Evolutionary conservation across 2,888 invertebrate species (phyloP).

Genomic region (Sinelater perroti): DNA sequence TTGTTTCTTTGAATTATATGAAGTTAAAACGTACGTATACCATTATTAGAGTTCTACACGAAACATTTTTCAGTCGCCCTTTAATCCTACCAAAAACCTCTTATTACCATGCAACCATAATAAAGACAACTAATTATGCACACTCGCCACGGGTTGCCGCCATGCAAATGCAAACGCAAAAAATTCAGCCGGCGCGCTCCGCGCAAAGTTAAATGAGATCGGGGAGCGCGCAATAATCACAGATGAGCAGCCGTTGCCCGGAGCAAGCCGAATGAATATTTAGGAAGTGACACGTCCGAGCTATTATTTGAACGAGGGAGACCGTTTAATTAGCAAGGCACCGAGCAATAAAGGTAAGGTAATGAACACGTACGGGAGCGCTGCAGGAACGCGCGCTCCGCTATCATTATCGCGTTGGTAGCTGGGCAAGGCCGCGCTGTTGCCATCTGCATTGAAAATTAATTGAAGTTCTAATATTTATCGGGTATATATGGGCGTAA

Average conservation of each 20-base stretch:
- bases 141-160: not conserved
- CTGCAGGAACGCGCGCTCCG: slow-evolving; percentile 1
- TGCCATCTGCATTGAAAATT: slow-evolving; percentile 22
- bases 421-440: slow-evolving; percentile 15
- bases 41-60: too few relatives aligned
- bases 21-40: too few relatives aligned
- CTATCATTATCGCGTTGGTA: slow-evolving; percentile 23
- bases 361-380: slow-evolving; percentile 21
- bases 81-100: too few relatives aligned
- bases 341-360: slow-evolving; percentile 28
- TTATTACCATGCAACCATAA: too few relatives aligned
- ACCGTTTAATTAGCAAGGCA: slow-evolving; percentile 31
- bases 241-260: slow-evolving; percentile 26
- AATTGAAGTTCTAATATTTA: slow-evolving; percentile 30
- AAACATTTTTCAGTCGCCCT: too few relatives aligned
- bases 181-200: slow-evolving; percentile 7
- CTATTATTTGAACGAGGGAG: slow-evolving; percentile 27
- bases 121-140: too few relatives aligned
- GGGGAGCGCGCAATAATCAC: slow-evolving; percentile 26
- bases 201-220: slow-evolving; percentile 25
- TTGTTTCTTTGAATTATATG: too few relatives aligned
- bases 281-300: slow-evolving; percentile 29
- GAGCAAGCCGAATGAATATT: slow-evolving; percentile 27
- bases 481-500: slow-evolving; percentile 18
- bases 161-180: slow-evolving; percentile 10